Base-by-base conservation (phyloP, 2,888 invertebrate species). In the Pyrgus malvae region DNA sequence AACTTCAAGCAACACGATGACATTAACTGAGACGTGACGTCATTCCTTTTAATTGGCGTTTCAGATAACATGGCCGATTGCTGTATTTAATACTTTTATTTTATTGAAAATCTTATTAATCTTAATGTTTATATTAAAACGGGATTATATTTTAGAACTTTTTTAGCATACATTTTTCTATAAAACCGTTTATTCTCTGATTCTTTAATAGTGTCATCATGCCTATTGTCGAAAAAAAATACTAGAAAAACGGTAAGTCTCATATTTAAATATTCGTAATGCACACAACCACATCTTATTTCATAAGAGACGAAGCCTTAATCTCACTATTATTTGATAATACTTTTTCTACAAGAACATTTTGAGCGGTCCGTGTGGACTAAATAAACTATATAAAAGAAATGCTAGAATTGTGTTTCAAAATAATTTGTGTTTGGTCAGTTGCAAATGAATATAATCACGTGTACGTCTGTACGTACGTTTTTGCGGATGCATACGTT, bases 241-340 rank as follows among this genome's bases (percentile, higher is more conserved):
- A 64, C 74, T 75, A 76, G 60, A 76, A 80, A 75, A 74, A 63
- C 65, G 17, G 23, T 62, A 61, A 57, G 41, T 51, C 57, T 55
- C 61, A 60, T 57, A 59, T 62, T 67, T 70, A 69, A 63, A 74
- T 74, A 75, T 68, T 68, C 61, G 64, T 68, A 70, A 70, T 61
- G 62, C 76, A 78, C 84, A 84, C 84, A 84, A 83, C 85, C 83
- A 78, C 75, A 70, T 79, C 77, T 78, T 80, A 80, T 78, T 76
- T 78, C 70, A 81, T 83, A 82, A 80, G 83, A 82, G 62, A 77
- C 60, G 56, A 80, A 76, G 70, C 74, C 69, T 76, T 74, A 69
- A 42, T 58, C 55, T 59, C 64, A 57, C 49, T 68, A 66, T 63
- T 64, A 67, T 60, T 61, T 67, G 56, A 38, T 17, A n/a, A 56